Conservation (phyloP, 2,113 vertebrate species). For the Numida meleagris region DNA sequence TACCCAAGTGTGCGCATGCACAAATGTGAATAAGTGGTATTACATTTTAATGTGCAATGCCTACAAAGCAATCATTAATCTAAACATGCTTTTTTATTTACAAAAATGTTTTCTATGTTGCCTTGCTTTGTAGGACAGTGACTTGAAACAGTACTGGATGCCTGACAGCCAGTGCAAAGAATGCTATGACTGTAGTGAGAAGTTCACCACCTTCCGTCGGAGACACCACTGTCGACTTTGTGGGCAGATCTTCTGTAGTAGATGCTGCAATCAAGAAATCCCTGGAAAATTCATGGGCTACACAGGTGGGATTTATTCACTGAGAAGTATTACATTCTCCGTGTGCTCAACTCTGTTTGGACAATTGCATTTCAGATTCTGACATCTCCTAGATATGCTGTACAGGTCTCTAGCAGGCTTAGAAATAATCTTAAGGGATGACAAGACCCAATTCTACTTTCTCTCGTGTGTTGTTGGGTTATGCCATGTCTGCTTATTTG, state of each 20-base stretch:
- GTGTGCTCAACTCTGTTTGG: background rate
- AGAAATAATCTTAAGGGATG: background rate
- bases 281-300: conserved; percentile 99
- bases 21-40: background rate
- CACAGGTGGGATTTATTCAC: conserved; percentile 81
- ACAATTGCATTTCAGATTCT: background rate
- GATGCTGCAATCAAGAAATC: conserved; percentile 99
- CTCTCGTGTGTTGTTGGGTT: background rate
- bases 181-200: conserved; percentile 98
- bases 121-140: conserved; percentile 86
- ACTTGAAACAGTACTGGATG: conserved; percentile 99
- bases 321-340: background rate
- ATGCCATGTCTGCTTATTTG: background rate
- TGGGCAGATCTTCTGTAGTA: conserved; percentile 98
- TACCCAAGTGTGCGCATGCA: rapidly evolving
- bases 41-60: background rate
- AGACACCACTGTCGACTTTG: conserved; percentile 96
- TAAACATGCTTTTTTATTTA: background rate
- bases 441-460: background rate
- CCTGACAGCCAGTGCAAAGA: conserved; percentile 98
- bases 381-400: background rate
- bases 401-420: background rate
- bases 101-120: background rate
- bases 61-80: background rate
- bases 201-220: conserved; percentile 96